These are phyloP conservation scores for Limnodromus scolopaceus DNA, from an alignment of 2,797 vertebrate genomes.

Conservation along the genomic window DNA sequence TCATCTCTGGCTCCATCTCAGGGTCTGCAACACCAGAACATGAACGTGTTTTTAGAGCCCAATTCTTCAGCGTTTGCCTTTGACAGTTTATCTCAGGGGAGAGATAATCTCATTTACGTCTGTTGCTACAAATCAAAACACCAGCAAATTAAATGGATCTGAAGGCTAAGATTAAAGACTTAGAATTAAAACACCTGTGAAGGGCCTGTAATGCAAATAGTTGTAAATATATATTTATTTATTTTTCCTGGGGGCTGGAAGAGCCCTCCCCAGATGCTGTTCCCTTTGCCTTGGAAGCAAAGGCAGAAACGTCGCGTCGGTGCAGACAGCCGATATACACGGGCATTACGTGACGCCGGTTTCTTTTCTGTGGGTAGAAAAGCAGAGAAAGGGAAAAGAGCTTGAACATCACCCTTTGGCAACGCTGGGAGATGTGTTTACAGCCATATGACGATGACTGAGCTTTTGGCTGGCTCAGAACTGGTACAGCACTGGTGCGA, in stretches of 20 bases:
- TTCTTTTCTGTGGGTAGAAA: not conserved
- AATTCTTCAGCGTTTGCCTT: not conserved
- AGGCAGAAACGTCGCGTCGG: accelerated
- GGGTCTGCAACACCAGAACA: not conserved
- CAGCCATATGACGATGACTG: accelerated
- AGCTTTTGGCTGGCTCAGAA: not conserved
- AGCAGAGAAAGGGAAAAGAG: not conserved
- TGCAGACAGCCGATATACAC: accelerated
- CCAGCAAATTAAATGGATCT: conserved; percentile 12
- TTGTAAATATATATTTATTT: not conserved
- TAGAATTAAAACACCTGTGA: not conserved
- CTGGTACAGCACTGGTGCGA: not conserved
- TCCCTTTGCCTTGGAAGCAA: not conserved
- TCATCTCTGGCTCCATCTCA: not conserved
- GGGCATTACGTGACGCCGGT: accelerated
- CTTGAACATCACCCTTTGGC: not conserved
- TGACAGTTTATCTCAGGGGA: not conserved
- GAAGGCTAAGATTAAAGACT: conserved; percentile 27
- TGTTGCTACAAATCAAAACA: conserved; percentile 17
- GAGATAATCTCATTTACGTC: conserved; percentile 3
- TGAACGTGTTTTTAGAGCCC: not conserved
- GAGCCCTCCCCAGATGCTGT: not conserved
- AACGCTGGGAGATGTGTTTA: accelerated
- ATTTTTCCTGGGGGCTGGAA: not conserved
- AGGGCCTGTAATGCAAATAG: not conserved